Conservation (phyloP, 2,797 vertebrate genomes). For the Pogoniulus pusillus region DNA sequence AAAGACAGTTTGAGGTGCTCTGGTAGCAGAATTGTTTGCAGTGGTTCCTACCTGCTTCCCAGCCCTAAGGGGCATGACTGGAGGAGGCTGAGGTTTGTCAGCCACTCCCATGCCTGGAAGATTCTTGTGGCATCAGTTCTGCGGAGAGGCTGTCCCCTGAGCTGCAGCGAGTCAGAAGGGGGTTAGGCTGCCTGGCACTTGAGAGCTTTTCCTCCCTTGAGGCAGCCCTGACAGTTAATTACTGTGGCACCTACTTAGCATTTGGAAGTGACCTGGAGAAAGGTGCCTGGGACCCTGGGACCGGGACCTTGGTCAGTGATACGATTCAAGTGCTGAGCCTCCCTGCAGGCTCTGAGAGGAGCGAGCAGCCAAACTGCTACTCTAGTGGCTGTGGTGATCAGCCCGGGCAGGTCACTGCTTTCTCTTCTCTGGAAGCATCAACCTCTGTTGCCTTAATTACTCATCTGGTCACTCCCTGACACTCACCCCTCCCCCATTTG, state of each 20-base stretch:
- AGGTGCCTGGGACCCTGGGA: neutral
- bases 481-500: neutral
- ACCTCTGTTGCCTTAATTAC: neutral
- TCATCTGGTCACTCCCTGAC: neutral
- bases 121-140: neutral
- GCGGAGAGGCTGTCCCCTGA: neutral
- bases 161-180: neutral
- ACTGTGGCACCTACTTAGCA: neutral
- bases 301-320: neutral
- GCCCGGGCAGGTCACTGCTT: neutral
- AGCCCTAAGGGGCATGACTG: neutral
- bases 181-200: neutral
- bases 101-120: neutral
- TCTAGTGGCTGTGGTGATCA: rapidly evolving
- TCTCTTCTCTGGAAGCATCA: neutral
- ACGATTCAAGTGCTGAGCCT: neutral
- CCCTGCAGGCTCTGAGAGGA: neutral
- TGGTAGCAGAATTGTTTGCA: neutral
- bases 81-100: neutral
- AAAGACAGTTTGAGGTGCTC: constrained; percentile 14
- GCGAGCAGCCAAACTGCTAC: neutral
- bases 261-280: neutral
- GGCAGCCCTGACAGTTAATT: neutral
- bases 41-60: neutral
- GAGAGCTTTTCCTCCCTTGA: neutral